Base-by-base conservation (phyloP, 2,113 vertebrate species). In the Talpa occidentalis region DNA sequence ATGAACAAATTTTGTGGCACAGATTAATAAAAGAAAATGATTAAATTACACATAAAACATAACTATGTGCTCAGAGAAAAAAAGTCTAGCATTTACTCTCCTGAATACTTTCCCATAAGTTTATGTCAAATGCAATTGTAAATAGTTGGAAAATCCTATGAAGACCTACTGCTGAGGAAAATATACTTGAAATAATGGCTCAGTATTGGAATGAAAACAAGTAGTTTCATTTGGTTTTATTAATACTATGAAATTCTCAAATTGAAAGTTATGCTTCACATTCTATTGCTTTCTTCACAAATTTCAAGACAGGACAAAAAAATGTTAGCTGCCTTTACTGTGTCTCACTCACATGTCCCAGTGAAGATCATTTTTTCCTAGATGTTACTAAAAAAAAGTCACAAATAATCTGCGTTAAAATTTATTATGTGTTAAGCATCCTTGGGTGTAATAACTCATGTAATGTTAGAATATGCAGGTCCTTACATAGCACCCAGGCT, bases 341-440 rank as follows among this genome's bases (percentile, higher is more conserved):
- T 0, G 19, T 11, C 30, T 11, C 21, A n/a, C 1, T 54, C 8
- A 37, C 1, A 1, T 40, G 4, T 0, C 10, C 3, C 7, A 32
- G 35, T 49, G 2, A 67, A 87, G 90, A 56, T n/a, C 6, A 67
- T 2, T 40, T 72, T 73, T n/a, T 69, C 24, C 10, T 37, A 10
- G 8, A 24, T 44, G 40, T 0, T 32, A 19, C 19, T 44, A 5
- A 77, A 84, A 10, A 10, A 92, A 24, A 30, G 6, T 69, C 49
- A 62, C 54, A 80, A 59, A 54, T 35, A 66, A 19, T 9, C 52
- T 28, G 0, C 30, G 7, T 0, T 19, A 0, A 6, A 67, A 12
- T 49, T 56, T 91, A 10, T 78, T 37, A 80, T 37, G 19, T 77
- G 5, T 19, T 72, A 76, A 62, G 30, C 0, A n/a, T 0, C 17